Base-by-base conservation (phyloP, 2,888 invertebrate species). In the Blera fallax region DNA sequence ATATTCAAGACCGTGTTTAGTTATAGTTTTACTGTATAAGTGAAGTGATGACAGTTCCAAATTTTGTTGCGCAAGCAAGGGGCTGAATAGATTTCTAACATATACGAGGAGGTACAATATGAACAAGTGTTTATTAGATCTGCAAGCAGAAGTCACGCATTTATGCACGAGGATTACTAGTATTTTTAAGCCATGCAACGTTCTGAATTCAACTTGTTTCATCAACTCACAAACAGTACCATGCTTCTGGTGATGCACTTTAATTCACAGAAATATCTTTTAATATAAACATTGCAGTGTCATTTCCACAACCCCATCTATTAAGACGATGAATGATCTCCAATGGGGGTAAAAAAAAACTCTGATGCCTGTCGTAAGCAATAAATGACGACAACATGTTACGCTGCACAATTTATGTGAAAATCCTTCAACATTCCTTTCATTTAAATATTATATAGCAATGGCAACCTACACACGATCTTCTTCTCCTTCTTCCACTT, bases 361-460 rank as follows among this genome's bases (percentile, higher is more conserved):
- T 8, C 11, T 54, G 32, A 40, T 34, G 40, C 29, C 62, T 74
- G 50, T 74, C 74, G 50, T 18, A 21, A 52, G 43, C 54, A 37
- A 64, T 74, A 74, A 74, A 74, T 64, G 74, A 70, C 43, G 69
- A 74, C 74, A 64, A 64, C 74, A 64, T 64, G 64, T 37, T 74
- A 64, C 54, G 32, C 4, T 29, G 21, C 5, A 29, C 37, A 54
- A 64, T 74, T 74, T 74, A 74, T 74, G 62, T 58, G 60, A 54
- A 54, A 52, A 74, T 60, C 60, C 60, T 72, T 72, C 24, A 72
- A 8, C 72, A 50, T 72, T 72, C 37, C 60, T 48, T 50, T 60
- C 60, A 29, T 50, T 50, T n/a, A 52, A 32, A 48, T 72, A 48
- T 60, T 45, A 18, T 60, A 11, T 54, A 43, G 43, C 58, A 27